Evolutionary conservation across 2,888 invertebrate genomes (phyloP), one percentile per base, ranked within the genome.

Genomic region (Isoperla grammatica): DNA sequence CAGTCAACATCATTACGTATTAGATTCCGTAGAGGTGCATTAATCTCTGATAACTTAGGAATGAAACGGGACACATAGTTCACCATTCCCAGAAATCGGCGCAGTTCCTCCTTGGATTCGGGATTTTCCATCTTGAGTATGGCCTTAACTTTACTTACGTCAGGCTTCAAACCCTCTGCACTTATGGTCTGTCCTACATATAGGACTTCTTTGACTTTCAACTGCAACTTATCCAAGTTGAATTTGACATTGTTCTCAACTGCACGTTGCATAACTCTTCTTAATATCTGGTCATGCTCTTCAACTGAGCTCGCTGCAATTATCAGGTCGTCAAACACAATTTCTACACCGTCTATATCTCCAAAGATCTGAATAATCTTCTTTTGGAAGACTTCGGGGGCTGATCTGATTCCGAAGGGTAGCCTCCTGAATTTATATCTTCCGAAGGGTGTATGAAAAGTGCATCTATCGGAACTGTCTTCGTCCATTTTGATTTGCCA

Each of bases 301-400:
- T 59, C 42, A 46, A 57, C 35, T 9, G 50, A 43, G 22, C 37
- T 13, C 6, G 60, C 70, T 53, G 62, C 61, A 15, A 72, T 66
- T n/a, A 69, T 59, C 29, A 72, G 56, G 60, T 72, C 71, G 66
- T 73, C 71, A 59, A 71, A 70, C 62, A 72, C 72, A 1, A 72
- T 61, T 11, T 68, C 54, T 9, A 71, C 68, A 5, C 70, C 68
- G 13, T 67, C 65, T 35, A 72, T 71, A 48, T 70, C 69, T 20
- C 69, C 71, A 64, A 72, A 72, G 19, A 68, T 65, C 19, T 62
- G 63, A 22, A 66, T 64, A 63, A 69, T 71, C 56, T 65, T 66
- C 29, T 29, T 29, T 29, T 29, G 29, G 8, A 29, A 29, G 4
- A 29, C 29, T 29, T 29, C 8, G 5, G 29, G 61, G 12, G 43